These are phyloP conservation scores for Meiosimyza platycephala DNA, from an alignment of 2,888 invertebrate species.

Conservation along the genomic window DNA sequence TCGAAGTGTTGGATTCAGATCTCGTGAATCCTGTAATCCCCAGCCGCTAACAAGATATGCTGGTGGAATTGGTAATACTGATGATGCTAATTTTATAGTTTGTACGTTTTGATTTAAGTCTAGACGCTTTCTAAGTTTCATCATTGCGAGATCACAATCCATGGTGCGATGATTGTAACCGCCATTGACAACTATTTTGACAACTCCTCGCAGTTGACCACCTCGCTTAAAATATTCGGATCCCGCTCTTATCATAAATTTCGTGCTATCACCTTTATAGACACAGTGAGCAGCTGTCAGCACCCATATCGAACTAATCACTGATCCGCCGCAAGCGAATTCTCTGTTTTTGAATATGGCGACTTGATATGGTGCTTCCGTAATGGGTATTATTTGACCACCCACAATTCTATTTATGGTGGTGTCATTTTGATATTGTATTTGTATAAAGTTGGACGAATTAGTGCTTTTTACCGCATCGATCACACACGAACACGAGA, in stretches of 20 bases:
- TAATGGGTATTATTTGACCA: conserved; percentile 27
- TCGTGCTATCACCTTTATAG: conserved; percentile 1
- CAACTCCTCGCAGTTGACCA: conserved; percentile 24
- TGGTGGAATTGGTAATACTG: neutral
- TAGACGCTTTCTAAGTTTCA: conserved; percentile 12
- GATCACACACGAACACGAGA: too few relatives aligned
- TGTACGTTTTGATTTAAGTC: conserved; percentile 11
- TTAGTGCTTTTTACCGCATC: too few relatives aligned
- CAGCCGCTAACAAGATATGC: conserved; percentile 31
- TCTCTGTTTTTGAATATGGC: conserved; percentile 10
- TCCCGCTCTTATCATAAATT: conserved; percentile 28
- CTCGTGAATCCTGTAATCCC: conserved; percentile 14
- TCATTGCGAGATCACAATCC: conserved; percentile 19
- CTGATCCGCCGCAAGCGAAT: conserved; percentile 31
- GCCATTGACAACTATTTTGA: conserved; percentile 8
- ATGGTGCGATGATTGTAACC: neutral
- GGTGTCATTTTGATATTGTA: neutral
- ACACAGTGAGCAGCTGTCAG: conserved; percentile 35
- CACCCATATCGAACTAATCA: conserved; percentile 28
- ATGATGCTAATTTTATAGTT: conserved; percentile 11
- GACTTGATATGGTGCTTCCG: conserved; percentile 27
- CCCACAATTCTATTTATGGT: conserved; percentile 32
- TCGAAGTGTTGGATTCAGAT: neutral
- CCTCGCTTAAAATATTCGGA: conserved; percentile 19
- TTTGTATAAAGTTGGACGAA: too few relatives aligned